These are phyloP conservation scores for Aculops lycopersici DNA, from an alignment of 1,140 invertebrate genomes.

Conservation along the genomic window DNA sequence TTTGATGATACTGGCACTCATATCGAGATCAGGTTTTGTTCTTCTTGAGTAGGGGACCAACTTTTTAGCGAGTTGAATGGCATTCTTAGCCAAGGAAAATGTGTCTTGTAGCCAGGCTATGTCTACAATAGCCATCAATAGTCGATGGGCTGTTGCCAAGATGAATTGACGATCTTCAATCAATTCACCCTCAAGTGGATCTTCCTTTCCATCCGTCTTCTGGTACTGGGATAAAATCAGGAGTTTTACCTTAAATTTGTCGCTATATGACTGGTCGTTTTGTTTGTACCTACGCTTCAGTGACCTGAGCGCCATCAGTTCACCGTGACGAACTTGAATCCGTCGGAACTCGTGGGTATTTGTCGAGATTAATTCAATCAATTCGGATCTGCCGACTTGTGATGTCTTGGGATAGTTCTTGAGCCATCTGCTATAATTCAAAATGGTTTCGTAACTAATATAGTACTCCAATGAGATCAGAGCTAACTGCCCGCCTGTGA, in stretches of 20 bases:
- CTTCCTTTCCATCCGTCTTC: constrained; percentile 46
- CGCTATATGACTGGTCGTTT: neutral
- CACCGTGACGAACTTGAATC: constrained; percentile 43
- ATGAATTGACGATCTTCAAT: constrained; percentile 37
- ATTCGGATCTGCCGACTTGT: too few species aligned
- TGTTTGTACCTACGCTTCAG: neutral
- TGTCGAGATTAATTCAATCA: constrained; percentile 78
- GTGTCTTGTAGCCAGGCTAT: constrained; percentile 90
- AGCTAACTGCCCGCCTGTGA: constrained; percentile 72
- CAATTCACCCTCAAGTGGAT: constrained; percentile 79
- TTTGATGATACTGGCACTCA: constrained; percentile 91
- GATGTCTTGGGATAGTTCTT: constrained; percentile 92
- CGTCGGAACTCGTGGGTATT: constrained; percentile 85
- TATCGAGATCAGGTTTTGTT: constrained; percentile 66
- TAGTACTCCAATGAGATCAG: constrained; percentile 99
- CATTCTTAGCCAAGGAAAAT: constrained; percentile 80
- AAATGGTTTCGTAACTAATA: constrained; percentile 98
- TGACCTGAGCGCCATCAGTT: constrained; percentile 10
- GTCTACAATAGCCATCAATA: constrained; percentile 96
- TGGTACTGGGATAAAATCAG: constrained; percentile 81
- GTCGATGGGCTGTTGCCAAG: constrained; percentile 34
- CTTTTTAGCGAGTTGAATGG: constrained; percentile 99
- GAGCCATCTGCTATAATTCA: constrained; percentile 79
- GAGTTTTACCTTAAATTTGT: constrained; percentile 32
- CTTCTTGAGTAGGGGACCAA: constrained; percentile 94